Evolutionary conservation across 2,113 vertebrate genomes (phyloP).

Genomic region (Opisthocomus hoazin): DNA sequence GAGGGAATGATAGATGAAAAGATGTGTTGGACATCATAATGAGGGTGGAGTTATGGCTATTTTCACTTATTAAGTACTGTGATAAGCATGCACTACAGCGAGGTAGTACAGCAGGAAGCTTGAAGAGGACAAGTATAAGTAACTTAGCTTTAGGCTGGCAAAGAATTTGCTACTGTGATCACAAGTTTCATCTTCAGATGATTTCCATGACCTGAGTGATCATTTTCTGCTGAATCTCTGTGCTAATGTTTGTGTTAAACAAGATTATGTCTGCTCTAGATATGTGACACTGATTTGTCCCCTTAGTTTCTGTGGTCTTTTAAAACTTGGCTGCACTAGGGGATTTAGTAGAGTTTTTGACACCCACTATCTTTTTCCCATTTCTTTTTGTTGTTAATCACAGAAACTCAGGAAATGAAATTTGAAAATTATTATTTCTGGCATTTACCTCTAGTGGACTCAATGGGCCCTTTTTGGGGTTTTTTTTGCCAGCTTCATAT

Average conservation of each 20-base stretch:
- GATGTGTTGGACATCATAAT: not conserved
- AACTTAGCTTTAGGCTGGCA: not conserved
- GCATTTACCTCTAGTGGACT: not conserved
- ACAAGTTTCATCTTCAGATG: not conserved
- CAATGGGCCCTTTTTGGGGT: not conserved
- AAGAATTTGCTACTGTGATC: not conserved
- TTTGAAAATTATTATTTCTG: not conserved
- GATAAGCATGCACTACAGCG: not conserved
- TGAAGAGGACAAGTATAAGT: not conserved
- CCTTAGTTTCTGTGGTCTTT: not conserved
- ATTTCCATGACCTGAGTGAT: not conserved
- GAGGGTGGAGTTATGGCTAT: not conserved
- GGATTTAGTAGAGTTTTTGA: not conserved
- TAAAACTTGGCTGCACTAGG: not conserved
- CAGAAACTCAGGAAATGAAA: not conserved
- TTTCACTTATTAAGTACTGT: not conserved
- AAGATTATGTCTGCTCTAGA: not conserved
- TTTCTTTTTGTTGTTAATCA: not conserved
- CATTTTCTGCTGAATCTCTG: not conserved
- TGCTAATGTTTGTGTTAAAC: not conserved
- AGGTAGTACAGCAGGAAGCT: not conserved
- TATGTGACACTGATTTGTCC: not conserved
- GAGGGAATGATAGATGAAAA: not conserved
- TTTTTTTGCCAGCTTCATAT: not conserved
- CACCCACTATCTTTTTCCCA: fast-evolving